Percentiles rank a stretch among this genome's conserved stretches.
Evolutionary conservation across 2,888 invertebrate genomes (phyloP).

Genomic region (Cephus pulcher): DNA sequence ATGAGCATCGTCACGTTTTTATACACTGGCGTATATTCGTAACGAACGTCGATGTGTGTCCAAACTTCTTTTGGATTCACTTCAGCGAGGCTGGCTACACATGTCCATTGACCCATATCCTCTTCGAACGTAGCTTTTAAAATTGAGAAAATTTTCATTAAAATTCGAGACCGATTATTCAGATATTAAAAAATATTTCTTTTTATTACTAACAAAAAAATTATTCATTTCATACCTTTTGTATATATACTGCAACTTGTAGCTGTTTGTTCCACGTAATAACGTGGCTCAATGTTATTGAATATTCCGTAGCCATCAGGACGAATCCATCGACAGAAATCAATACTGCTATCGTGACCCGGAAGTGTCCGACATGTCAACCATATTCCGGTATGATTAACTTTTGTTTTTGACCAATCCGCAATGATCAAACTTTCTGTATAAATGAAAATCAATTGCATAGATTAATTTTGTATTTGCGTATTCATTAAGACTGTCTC

Average conservation of each 20-base stretch:
- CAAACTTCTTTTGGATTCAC: constrained; percentile 21
- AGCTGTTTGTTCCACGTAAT: constrained; percentile 11
- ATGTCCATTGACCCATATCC: constrained; percentile 45
- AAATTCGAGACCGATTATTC: not conserved
- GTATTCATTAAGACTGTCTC: not conserved
- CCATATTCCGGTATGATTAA: constrained; percentile 12
- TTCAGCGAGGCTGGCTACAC: constrained; percentile 35
- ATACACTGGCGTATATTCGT: not conserved
- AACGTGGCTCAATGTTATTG: constrained; percentile 17
- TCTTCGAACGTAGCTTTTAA: constrained; percentile 1
- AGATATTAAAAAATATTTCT: not conserved
- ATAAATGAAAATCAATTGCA: not conserved
- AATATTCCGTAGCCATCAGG: constrained; percentile 53
- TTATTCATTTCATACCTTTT: not conserved
- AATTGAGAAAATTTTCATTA: not conserved
- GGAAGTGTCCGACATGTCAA: constrained; percentile 47
- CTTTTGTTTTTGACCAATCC: not conserved
- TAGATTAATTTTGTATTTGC: not conserved
- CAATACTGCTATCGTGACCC: constrained; percentile 38
- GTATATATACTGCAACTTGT: not conserved
- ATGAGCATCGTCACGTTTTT: not conserved
- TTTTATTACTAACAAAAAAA: not conserved
- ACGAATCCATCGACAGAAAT: constrained; percentile 58
- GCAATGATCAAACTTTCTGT: not conserved
- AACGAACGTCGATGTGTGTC: constrained; percentile 3